A percentile compares a stretch with the other conserved stretches of the same genome.
Conservation (phyloP, 2,888 invertebrate species). For the Patella ulyssiponensis region DNA sequence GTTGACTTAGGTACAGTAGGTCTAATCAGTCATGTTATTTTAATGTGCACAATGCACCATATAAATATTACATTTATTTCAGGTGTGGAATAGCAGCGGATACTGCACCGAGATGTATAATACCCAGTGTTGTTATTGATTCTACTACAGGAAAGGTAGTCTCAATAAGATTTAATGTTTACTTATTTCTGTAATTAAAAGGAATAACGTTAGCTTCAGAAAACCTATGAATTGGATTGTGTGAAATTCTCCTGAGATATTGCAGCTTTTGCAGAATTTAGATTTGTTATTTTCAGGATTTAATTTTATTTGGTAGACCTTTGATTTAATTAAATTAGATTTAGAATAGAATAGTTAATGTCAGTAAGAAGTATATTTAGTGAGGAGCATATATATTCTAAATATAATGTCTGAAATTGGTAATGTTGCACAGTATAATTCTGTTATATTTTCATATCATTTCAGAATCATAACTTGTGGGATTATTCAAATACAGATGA, state of each 20-base stretch:
- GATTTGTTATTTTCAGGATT: too few relatives aligned
- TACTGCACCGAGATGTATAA: conserved; percentile 88
- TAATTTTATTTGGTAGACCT: too few relatives aligned
- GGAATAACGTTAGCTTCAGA: too few relatives aligned
- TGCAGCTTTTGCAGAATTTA: too few relatives aligned
- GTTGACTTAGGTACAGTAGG: too few relatives aligned
- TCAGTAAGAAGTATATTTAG: background rate
- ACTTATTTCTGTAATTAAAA: too few relatives aligned
- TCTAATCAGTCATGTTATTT: too few relatives aligned
- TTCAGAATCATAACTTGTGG: conserved; percentile 61
- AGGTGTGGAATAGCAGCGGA: conserved; percentile 95
- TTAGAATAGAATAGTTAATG: background rate
- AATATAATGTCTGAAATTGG: background rate
- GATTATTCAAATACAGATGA: conserved; percentile 73
- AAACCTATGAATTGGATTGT: too few relatives aligned
- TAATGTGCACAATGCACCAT: too few relatives aligned
- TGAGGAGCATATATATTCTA: background rate
- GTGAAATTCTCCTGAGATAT: too few relatives aligned
- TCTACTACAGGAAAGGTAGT: conserved; percentile 74
- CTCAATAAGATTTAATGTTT: too few relatives aligned
- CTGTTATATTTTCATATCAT: conserved; percentile 3
- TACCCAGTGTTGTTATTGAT: conserved; percentile 84
- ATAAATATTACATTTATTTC: conserved; percentile 41
- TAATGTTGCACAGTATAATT: background rate
- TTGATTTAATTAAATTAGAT: background rate